Base-by-base conservation (phyloP, 2,797 vertebrate genomes). In the Vespertilio murinus region DNA sequence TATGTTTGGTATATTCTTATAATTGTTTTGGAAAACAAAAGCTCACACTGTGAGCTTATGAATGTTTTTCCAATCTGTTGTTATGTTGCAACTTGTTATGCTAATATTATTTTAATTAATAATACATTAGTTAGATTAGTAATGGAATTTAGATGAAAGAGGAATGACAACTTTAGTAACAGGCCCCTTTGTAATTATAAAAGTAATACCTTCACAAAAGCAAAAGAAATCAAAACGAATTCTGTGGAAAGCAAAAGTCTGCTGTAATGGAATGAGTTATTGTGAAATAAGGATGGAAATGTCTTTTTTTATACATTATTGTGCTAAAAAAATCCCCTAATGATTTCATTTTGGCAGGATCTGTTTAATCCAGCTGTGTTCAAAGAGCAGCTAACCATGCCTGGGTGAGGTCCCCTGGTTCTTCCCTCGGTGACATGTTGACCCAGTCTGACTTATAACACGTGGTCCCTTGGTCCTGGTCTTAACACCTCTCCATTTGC, bases 171-270 rank as follows among this genome's bases (percentile, higher is more conserved):
- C 59, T 33, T 64, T 45, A 33, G 70, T 33, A 59, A 81, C 22
- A 28, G 13, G 40, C 28, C 56, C n/a, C 59, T 67, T 61, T 59
- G 49, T 49, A 52, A 70, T 82, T 33, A 88, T 42, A 64, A 61
- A 71, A 91, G 12, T 42, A 82, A 75, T 14, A 69, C 61, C 35
- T 82, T 77, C 61, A n/a, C 49, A 77, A 42, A 71, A 78, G 59
- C 22, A 71, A 77, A 61, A 47, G 69, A 25, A 81, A 30, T 35
- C 30, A 80, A 85, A 52, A 79, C 4, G 30, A 74, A 64, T 85
- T 73, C 30, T 67, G 45, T 65, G 14, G 35, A 54, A 73, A 90
- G 7, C 14, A 18, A 64, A 82, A 22, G 35, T 64, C 45, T 42
- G 22, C 40, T 81, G 33, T 85, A 30, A 49, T 47, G 17, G 20